phyloP scores from a whole-genome alignment of 2,113 vertebrate species.

The Heptranchias perlo region DNA sequence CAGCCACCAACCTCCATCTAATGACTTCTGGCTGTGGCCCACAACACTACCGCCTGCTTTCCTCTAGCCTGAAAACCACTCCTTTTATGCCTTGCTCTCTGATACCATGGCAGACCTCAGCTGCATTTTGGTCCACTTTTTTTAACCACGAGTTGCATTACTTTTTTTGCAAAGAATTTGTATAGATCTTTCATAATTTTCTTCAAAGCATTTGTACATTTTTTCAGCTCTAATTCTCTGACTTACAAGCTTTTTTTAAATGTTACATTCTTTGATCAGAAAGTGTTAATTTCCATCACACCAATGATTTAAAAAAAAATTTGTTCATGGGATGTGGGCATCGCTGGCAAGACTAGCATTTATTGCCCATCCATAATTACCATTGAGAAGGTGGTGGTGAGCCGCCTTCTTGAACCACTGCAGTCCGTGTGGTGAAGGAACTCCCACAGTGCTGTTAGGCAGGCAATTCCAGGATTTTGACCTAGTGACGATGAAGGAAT shows the following conservation, averaged over 20 bases:
- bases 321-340: no score
- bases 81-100: background rate
- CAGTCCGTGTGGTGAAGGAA: no score
- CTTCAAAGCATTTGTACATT: background rate
- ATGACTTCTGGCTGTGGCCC: background rate
- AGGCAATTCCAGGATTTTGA: no score
- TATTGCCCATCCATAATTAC: no score
- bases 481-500: no score
- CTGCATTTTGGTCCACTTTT: background rate
- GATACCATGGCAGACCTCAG: background rate
- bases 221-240: background rate
- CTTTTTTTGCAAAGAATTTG: background rate
- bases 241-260: background rate
- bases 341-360: no score
- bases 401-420: no score
- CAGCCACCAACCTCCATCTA: background rate
- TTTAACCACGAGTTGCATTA: background rate
- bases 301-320: no score
- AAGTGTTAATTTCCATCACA: no score
- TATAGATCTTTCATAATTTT: background rate
- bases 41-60: background rate
- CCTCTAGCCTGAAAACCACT: background rate
- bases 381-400: no score
- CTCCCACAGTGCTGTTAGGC: no score
- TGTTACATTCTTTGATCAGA: background rate